Percentiles rank a stretch among this genome's conserved stretches.
Conservation (phyloP, 2,888 invertebrate species). For the Meloe dianella region DNA sequence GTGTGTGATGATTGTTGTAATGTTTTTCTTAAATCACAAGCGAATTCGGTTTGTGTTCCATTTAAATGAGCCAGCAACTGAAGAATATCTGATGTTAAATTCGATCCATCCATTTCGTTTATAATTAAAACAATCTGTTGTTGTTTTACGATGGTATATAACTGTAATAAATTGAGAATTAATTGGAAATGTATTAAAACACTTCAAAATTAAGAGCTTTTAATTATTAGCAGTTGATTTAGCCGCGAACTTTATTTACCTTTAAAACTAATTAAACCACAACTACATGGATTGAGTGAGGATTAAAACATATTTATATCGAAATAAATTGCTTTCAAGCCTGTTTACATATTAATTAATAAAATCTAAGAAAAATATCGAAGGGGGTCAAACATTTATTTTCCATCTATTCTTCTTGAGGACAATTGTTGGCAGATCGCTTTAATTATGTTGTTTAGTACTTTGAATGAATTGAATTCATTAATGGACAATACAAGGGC, state of each 20-base stretch:
- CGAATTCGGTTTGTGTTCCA: conserved; percentile 36
- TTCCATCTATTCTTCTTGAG: too few species aligned
- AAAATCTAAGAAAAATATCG: too few species aligned
- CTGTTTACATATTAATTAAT: background rate
- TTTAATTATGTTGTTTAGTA: background rate
- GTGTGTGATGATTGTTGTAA: conserved; percentile 18
- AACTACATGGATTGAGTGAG: background rate
- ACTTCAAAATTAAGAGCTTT: too few species aligned
- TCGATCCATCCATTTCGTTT: background rate
- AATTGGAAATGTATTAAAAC: too few species aligned
- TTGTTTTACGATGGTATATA: too few species aligned
- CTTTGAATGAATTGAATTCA: background rate
- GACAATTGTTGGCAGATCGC: too few species aligned
- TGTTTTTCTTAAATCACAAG: conserved; percentile 38
- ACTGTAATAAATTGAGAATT: background rate
- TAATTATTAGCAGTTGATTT: too few species aligned
- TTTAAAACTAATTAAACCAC: background rate
- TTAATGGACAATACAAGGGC: background rate
- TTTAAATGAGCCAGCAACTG: conserved; percentile 19
- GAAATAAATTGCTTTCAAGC: background rate
- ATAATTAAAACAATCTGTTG: too few species aligned
- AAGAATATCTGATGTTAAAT: background rate
- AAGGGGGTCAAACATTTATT: too few species aligned
- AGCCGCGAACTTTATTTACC: too few species aligned
- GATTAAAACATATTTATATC: background rate